Percentiles rank a stretch among this genome's conserved stretches.
These are phyloP conservation scores for Hyperoodon ampullatus DNA, from an alignment of 2,113 vertebrate species.

Conservation along the genomic window DNA sequence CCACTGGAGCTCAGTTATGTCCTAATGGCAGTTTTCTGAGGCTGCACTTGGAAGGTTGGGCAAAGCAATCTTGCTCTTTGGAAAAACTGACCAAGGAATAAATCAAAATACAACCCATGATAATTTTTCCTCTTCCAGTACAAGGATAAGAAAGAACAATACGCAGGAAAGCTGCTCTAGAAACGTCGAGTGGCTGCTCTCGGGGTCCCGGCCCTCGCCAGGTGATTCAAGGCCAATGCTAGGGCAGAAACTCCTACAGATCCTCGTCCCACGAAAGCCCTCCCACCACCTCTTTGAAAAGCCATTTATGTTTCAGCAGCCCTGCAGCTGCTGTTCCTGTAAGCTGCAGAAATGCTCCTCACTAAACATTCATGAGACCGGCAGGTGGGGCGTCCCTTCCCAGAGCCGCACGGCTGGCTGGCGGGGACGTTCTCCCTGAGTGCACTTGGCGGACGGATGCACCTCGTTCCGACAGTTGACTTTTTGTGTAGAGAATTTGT, in stretches of 20 bases:
- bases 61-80: not conserved
- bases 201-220: not conserved
- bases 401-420: conserved; percentile 77
- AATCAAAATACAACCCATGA: not conserved
- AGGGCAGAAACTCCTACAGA: conserved; percentile 40
- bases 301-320: conserved; percentile 76
- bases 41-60: not conserved
- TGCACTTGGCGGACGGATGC: conserved; percentile 84
- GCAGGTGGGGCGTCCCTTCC: conserved; percentile 66
- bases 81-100: not conserved
- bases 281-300: conserved; percentile 86
- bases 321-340: conserved; percentile 82
- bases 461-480: conserved; percentile 90
- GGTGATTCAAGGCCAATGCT: not conserved
- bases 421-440: conserved; percentile 82
- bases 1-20: not conserved
- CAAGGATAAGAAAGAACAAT: not conserved
- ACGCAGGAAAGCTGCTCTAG: not conserved
- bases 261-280: conserved; percentile 74
- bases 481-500: conserved; percentile 90
- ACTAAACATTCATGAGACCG: conserved; percentile 84
- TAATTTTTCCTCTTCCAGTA: not conserved
- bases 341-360: conserved; percentile 83
- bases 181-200: not conserved
- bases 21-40: not conserved